Percentiles rank a stretch among this genome's conserved stretches.
Conservation (phyloP, 2,113 vertebrate species). For the Callocephalon fimbriatum region DNA sequence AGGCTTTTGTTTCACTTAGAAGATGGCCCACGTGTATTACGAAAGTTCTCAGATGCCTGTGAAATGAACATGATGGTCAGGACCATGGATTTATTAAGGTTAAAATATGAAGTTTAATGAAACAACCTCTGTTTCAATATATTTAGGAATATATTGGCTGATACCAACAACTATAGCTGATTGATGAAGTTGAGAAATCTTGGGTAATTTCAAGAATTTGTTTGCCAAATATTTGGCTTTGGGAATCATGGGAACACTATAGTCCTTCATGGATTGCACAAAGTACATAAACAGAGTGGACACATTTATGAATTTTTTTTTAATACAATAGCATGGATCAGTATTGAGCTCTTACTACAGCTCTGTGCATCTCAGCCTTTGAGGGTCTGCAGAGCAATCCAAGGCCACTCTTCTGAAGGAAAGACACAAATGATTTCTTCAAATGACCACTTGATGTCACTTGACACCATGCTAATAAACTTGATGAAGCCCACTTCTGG, state of each 20-base stretch:
- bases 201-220: neutral
- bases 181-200: neutral
- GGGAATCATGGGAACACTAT: neutral
- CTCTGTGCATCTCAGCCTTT: neutral
- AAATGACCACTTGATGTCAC: conserved; percentile 47
- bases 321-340: neutral
- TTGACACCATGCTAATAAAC: neutral
- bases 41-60: neutral
- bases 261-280: neutral
- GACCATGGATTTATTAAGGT: neutral
- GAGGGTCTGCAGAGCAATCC: neutral
- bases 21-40: neutral
- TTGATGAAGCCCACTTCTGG: neutral
- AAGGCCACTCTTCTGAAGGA: neutral
- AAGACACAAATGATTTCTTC: neutral
- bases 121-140: neutral
- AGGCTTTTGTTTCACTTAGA: neutral
- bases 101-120: neutral
- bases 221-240: neutral
- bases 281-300: rapidly evolving
- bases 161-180: neutral
- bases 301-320: neutral
- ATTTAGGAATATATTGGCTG: neutral
- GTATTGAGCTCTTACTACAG: neutral
- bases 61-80: neutral